Percentiles rank a stretch among this genome's conserved stretches.
phyloP scores from a whole-genome alignment of 2,888 invertebrate genomes.

The Melanotus villosus region DNA sequence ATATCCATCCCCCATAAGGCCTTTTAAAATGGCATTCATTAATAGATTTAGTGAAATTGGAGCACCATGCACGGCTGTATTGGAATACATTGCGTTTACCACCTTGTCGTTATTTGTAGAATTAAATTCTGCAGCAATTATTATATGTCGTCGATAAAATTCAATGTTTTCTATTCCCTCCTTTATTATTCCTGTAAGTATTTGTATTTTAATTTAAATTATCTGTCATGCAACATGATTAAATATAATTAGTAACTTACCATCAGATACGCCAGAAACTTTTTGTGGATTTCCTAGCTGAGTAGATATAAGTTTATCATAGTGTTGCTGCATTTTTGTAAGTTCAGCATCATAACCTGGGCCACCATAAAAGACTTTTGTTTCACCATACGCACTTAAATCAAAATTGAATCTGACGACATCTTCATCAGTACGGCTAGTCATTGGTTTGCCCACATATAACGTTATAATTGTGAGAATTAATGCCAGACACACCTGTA shows the following conservation, averaged over 20 bases:
- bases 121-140: constrained; percentile 70
- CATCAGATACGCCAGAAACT: constrained; percentile 52
- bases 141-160: constrained; percentile 67
- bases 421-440: constrained; percentile 46
- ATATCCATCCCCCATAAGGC: constrained; percentile 58
- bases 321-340: constrained; percentile 49
- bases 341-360: constrained; percentile 29
- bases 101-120: constrained; percentile 42
- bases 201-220: neutral
- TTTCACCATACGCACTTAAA: constrained; percentile 61
- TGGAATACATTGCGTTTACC: constrained; percentile 67
- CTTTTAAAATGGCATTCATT: constrained; percentile 68
- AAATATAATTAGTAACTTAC: too few relatives aligned
- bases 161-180: constrained; percentile 65
- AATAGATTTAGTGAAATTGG: constrained; percentile 71
- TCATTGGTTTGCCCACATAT: constrained; percentile 57
- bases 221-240: too few relatives aligned
- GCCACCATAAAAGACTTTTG: constrained; percentile 59
- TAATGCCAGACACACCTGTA: constrained; percentile 24
- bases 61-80: constrained; percentile 69
- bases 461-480: constrained; percentile 59
- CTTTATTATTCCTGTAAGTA: constrained; percentile 66
- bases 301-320: constrained; percentile 48
- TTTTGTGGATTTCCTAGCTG: constrained; percentile 52
- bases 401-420: constrained; percentile 58